Conservation (phyloP, 2,113 vertebrate genomes). For the Engraulis encrasicolus region DNA sequence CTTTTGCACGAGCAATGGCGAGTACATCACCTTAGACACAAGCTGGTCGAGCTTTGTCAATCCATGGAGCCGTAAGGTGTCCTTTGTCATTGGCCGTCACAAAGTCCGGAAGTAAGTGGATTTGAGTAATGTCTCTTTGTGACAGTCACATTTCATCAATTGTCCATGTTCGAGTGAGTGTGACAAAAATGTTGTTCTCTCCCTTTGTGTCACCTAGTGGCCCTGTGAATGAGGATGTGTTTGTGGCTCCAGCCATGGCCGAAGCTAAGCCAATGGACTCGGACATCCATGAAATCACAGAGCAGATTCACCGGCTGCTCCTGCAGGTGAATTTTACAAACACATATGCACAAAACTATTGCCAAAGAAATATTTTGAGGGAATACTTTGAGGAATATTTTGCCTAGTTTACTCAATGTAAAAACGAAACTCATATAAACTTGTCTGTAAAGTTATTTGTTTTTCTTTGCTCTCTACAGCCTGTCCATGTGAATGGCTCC, state of each 20-base stretch:
- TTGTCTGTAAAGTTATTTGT: no score
- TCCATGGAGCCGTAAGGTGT: conserved; percentile 90
- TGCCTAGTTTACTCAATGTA: no score
- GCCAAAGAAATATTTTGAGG: no score
- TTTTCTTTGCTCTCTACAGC: conserved; percentile 65
- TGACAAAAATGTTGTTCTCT: no score
- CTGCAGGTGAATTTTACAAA: conserved; percentile 76
- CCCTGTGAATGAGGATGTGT: conserved; percentile 90
- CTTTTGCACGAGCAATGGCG: conserved; percentile 87
- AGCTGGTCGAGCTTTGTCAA: conserved; percentile 94
- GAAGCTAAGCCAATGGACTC: conserved; percentile 68
- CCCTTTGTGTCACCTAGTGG: conserved; percentile 67
- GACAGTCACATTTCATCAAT: no score
- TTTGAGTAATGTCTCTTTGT: no score
- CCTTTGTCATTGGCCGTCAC: conserved; percentile 87
- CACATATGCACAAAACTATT: no score
- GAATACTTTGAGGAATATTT: no score
- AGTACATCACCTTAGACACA: conserved; percentile 86
- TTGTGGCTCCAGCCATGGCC: conserved; percentile 75
- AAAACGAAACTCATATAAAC: no score
- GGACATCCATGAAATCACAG: conserved; percentile 85
- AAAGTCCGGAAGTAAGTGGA: conserved; percentile 90
- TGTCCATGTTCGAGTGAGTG: no score
- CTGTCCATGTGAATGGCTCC: conserved; percentile 83
- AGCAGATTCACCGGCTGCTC: conserved; percentile 88